Base-by-base conservation (phyloP, 1,140 invertebrate genomes). In the Harpegnathos saltator region DNA sequence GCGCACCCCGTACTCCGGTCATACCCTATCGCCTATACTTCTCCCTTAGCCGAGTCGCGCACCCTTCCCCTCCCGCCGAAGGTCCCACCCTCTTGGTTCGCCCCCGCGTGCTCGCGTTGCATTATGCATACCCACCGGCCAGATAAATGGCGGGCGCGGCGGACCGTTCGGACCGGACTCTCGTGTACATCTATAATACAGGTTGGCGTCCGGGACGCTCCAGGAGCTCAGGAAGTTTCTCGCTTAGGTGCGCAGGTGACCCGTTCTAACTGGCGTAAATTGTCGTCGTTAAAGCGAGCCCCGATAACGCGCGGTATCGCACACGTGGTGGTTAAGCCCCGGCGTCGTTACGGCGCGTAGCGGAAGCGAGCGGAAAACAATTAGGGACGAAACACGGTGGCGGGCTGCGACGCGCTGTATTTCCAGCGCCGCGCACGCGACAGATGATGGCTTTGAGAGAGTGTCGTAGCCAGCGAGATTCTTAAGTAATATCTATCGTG, bases 221-320 rank as follows among this genome's bases (percentile, higher is more conserved):
- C 15, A 54, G 44, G 52, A 22, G 61, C 65, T 62, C 52, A 38
- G 58, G n/a, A 86, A 87, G 85, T 88, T 88, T 66, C 69, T 87
- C 63, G 56, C 22, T 59, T 71, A 74, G 58, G 85, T 77, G 85
- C 85, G 71, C 86, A 88, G 86, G 86, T 88, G 86, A 88, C 82
- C 38, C 82, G 33, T 5, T 69, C 33, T 59, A 80, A 80, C 54
- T 69, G 22, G 58, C 74, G 85, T 87, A 87, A 87, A 87, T 87
- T 87, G 74, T 38, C 68, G 50, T 78, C 56, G 85, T 87, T 87
- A 84, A 65, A 86, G 14, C 66, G 52, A n/a, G 48, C 4, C 24
- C 38, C n/a, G 44, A 87, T 84, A 84, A 83, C 17, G 12, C 33
- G 33, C 50, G 72, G 26, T 66, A 29, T 56, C 52, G 2, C 14